Percentiles rank a stretch among this genome's conserved stretches.
Evolutionary conservation across 2,888 invertebrate species (phyloP).

Genomic region (Callyntrura sp.): DNA sequence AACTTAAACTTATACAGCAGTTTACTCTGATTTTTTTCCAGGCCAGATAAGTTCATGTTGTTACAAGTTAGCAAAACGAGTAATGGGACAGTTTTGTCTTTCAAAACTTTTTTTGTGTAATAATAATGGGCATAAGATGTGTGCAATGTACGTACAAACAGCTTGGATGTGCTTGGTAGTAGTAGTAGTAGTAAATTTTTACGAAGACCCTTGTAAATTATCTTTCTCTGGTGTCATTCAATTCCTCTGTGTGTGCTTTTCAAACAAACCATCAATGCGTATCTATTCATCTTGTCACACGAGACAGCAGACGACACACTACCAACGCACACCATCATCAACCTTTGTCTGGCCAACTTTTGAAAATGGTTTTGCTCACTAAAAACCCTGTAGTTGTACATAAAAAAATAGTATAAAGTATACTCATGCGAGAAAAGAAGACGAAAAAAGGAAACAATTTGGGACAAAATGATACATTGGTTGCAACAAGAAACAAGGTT

Average conservation of each 20-base stretch:
- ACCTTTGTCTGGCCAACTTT: constrained; percentile 5
- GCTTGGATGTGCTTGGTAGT: too few species aligned
- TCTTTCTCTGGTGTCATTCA: constrained; percentile 47
- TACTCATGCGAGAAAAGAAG: constrained; percentile 25
- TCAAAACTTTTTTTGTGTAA: constrained; percentile 40
- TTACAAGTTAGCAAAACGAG: constrained; percentile 36
- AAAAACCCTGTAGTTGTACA: constrained; percentile 26
- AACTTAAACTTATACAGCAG: constrained; percentile 11
- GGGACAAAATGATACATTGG: constrained; percentile 48
- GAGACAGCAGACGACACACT: not conserved
- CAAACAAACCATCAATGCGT: constrained; percentile 37
- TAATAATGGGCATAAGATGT: not conserved
- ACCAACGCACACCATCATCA: too few species aligned
- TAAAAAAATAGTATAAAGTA: too few species aligned
- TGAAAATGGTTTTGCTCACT: constrained; percentile 45
- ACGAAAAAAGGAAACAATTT: constrained; percentile 12
- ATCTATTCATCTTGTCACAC: constrained; percentile 70
- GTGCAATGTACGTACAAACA: not conserved
- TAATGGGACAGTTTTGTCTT: constrained; percentile 59
- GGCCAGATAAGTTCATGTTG: not conserved
- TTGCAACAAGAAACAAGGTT: not conserved
- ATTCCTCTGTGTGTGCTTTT: constrained; percentile 44
- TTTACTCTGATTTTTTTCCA: constrained; percentile 20
- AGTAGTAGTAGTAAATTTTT: constrained; percentile 25
- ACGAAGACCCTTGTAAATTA: constrained; percentile 61